Evolutionary conservation across 2,888 invertebrate species (phyloP), one percentile per base, ranked within the genome.

Genomic region (Parnassius apollo): DNA sequence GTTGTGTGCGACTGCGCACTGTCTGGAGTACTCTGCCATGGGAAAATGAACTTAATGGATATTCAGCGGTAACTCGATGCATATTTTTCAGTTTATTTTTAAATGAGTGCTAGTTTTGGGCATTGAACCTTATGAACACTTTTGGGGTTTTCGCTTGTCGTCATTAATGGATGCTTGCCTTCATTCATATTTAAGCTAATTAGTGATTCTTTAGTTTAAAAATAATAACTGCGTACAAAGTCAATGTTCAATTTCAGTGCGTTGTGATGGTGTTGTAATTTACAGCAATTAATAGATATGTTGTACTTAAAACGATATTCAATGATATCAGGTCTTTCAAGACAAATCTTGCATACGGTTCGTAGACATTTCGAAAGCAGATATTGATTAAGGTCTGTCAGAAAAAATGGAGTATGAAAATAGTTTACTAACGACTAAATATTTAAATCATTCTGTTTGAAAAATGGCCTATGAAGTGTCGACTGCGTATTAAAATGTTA

Each of bases 1-100:
- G 81, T 89, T 88, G 63, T 57, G 58, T 54, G 51, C 61, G 61
- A 48, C 54, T 54, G 57, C 45, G 53, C 58, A 42, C 65, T 75
- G 78, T 73, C 78, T 77, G 79, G 71, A 73, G 73, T 71, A 68
- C 70, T 52, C 57, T 42, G 64, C 57, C 65, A 64, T 58, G 59
- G 52, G 64, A 59, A 65, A 58, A 66, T 63, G 61, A 57, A 61
- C 64, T 45, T 52, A 62, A 57, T 54, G 54, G 45, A 55, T 50
- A 57, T 45, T 50, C 51, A 57, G 46, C 48, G 51, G 45, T 22
- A 51, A 42, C 57, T 10, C 42, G 51, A n/a, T 48, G 46, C 51
- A 61, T 52, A 45, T 35, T 57, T 57, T 52, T 42, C 45, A 57
- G 51, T 61, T 57, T 61, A 61, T 61, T 61, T 62, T 62, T 58